Conservation (phyloP, 2,113 vertebrate genomes). For the Bos javanicus region DNA sequence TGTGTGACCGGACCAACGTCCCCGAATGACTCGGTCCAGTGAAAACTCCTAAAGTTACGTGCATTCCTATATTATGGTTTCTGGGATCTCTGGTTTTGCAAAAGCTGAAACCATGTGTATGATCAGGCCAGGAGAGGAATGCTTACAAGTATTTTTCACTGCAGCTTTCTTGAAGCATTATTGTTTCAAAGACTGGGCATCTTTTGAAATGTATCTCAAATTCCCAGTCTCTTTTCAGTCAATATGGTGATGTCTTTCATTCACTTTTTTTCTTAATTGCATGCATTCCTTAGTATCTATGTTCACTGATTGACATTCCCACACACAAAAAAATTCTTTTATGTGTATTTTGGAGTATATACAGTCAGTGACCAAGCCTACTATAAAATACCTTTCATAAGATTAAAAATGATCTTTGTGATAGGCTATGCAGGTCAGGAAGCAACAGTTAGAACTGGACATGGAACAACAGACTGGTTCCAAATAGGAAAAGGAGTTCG, state of each 20-base stretch:
- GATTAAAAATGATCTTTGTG: neutral
- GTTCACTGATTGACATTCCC: neutral
- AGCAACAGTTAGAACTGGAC: too few relatives aligned
- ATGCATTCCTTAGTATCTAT: neutral
- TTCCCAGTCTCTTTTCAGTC: neutral
- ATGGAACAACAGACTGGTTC: too few relatives aligned
- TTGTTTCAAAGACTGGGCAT: neutral
- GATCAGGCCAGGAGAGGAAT: neutral
- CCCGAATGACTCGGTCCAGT: fast-evolving
- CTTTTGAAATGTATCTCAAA: neutral
- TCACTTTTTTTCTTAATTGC: neutral
- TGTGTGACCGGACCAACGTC: fast-evolving
- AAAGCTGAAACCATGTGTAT: neutral
- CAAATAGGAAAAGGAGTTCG: too few relatives aligned
- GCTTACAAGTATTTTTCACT: too few relatives aligned
- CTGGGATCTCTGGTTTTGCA: neutral
- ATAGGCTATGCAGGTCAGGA: neutral
- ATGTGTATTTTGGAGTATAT: neutral
- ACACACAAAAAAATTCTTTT: neutral
- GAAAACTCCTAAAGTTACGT: fast-evolving
- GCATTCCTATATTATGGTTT: neutral
- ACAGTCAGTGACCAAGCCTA: neutral
- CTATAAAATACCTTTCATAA: neutral
- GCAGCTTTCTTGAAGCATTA: neutral
- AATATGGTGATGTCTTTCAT: neutral